Percentiles rank a stretch among this genome's conserved stretches.
Conservation (phyloP, 2,797 vertebrate genomes). For the Myotis pilosus region DNA sequence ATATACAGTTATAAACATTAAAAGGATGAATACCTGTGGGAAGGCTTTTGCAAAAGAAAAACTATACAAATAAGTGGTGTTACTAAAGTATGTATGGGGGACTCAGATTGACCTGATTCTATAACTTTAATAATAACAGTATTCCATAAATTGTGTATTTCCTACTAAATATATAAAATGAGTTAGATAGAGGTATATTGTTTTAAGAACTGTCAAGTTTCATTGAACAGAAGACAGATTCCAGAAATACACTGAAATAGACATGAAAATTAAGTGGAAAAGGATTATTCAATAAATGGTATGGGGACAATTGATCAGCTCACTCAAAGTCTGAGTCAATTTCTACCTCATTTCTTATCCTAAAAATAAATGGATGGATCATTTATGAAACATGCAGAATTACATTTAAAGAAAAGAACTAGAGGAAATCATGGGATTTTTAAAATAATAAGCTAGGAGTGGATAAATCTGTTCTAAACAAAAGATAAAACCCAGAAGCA, state of each 20-base stretch:
- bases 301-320: background rate
- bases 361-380: background rate
- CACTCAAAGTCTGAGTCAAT: background rate
- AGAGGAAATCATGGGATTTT: background rate
- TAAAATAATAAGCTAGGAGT: background rate
- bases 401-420: background rate
- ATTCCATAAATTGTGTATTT: background rate
- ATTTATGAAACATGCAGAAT: background rate
- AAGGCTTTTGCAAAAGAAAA: background rate
- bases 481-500: background rate
- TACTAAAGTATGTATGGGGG: background rate
- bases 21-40: background rate
- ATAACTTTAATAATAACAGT: background rate
- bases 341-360: background rate
- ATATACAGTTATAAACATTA: background rate
- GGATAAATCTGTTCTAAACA: background rate
- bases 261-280: background rate
- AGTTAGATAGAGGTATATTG: background rate
- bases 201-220: constrained; percentile 2
- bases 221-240: background rate
- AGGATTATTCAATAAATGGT: background rate
- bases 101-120: background rate
- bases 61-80: background rate
- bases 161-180: background rate
- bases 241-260: constrained; percentile 11